phyloP scores from a whole-genome alignment of 2,113 vertebrate genomes.

The Syngnathoides biaculeatus region DNA sequence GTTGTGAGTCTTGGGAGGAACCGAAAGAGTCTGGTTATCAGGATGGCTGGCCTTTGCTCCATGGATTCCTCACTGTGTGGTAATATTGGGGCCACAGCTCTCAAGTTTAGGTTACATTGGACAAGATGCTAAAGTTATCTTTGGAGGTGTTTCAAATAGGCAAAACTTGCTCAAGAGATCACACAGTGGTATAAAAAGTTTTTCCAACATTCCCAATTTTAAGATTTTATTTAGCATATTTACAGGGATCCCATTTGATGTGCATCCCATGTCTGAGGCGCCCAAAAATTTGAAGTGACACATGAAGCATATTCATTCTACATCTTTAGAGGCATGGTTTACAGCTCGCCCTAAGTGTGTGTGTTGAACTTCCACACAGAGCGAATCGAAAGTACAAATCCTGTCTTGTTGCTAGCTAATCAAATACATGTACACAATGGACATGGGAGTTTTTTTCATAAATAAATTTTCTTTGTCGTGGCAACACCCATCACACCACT shows the following conservation, averaged over 20 bases:
- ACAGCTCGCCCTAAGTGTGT: no score
- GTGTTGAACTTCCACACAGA: no score
- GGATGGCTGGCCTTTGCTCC: background rate
- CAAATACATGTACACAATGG: no score
- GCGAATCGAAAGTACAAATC: no score
- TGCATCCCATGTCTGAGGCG: no score
- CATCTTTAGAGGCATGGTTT: no score
- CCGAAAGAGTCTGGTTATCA: background rate
- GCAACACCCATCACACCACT: no score
- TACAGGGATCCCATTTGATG: background rate
- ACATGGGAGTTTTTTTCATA: no score
- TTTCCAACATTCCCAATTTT: background rate
- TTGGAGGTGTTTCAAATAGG: background rate
- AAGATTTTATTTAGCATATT: background rate
- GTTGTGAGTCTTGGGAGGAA: background rate
- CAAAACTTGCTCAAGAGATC: background rate
- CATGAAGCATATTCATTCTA: no score
- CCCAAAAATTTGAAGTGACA: no score
- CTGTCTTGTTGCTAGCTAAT: no score
- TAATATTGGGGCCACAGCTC: background rate
- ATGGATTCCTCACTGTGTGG: background rate
- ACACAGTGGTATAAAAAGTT: background rate
- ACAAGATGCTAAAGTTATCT: background rate
- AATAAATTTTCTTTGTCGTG: no score
- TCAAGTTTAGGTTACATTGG: background rate